phyloP scores from a whole-genome alignment of 35 echinoderm and acorn worm genomes.

The Diadema setosum region DNA sequence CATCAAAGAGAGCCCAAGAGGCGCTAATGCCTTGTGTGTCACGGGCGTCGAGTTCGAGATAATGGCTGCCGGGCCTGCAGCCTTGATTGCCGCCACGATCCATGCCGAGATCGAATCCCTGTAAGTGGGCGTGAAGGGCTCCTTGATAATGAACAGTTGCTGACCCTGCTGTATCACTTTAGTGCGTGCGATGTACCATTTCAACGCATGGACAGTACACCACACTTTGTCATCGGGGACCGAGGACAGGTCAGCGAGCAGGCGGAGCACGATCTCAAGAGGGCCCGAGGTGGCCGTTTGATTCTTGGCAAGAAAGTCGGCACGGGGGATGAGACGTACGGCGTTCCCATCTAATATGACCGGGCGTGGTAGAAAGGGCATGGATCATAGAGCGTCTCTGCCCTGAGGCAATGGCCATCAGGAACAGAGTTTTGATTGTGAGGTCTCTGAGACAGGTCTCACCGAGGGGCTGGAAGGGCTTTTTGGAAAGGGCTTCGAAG shows the following conservation, averaged over 20 bases:
- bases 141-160: background rate
- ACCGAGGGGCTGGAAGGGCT: background rate
- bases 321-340: background rate
- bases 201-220: background rate
- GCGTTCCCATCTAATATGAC: background rate
- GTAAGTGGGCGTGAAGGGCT: background rate
- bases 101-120: background rate
- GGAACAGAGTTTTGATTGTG: background rate
- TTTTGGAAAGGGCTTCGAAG: background rate
- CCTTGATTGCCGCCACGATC: too few relatives aligned
- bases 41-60: too few relatives aligned
- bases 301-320: background rate
- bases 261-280: background rate
- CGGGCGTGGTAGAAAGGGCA: background rate
- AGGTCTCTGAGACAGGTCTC: background rate
- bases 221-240: background rate
- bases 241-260: background rate
- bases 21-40: background rate
- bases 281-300: background rate
- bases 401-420: background rate
- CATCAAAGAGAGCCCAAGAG: too few relatives aligned
- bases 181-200: background rate
- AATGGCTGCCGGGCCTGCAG: too few relatives aligned
- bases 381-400: background rate
- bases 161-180: background rate